Evolutionary conservation across 35 echinoderm and acorn worm genomes (phyloP), one percentile per base, ranked within the genome.

Genomic region (Antedon bifida): DNA sequence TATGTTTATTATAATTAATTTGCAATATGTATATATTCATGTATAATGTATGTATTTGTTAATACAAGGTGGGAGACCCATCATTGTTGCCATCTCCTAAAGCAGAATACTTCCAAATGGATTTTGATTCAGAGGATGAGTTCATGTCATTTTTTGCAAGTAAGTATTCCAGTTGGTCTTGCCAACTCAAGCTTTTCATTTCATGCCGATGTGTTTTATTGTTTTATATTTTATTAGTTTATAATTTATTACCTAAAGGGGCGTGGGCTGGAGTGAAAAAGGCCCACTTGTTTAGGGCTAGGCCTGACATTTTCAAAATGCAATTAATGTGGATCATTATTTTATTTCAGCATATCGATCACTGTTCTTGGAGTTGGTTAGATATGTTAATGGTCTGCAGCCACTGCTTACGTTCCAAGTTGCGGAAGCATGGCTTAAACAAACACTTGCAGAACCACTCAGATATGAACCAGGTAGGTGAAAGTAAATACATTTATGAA

Each of bases 41-140:
- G 38, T 14, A 14, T 42, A 42, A 7, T 7, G 4, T 4, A 39
- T 29, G 34, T 74, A 10, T 75, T 88, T 34, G 55, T 88, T 77
- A 21, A 46, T 34, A 36, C 35, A 34, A 77, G 92, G 94, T 80
- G 86, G 85, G 90, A 87, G 32, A 88, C 82, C 55, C 94, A 88
- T 45, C 90, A 85, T 84, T 80, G 86, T 29, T 82, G 78, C 35
- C 88, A 97, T 79, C 82, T 86, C 34, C 85, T 85, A 45, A 76
- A 81, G 26, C 92, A 75, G 85, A 84, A 28, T 97, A 92, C 75
- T 90, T 88, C 26, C 76, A 38, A 80, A 39, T 97, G 75, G 94
- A 97, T 82, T 97, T 90, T 86, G 94, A 97, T 31, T 87, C 44
- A 76, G 90, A 97, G 79, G 94, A 97, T 33, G 90, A 97, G 81